These are phyloP conservation scores for Euplagia quadripunctaria DNA, from an alignment of 2,888 invertebrate species.

Conservation along the genomic window DNA sequence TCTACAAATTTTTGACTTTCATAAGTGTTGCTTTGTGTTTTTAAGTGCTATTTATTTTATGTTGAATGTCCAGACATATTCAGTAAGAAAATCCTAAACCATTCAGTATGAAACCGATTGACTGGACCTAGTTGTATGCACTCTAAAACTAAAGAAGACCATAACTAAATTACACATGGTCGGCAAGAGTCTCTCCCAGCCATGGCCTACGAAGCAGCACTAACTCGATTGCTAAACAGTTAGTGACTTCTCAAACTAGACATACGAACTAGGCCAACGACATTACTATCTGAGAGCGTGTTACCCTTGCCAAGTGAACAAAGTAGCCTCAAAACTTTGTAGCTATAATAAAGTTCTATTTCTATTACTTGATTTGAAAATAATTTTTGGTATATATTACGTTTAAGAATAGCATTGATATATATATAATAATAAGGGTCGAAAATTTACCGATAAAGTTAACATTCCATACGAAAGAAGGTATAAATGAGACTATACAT, in stretches of 20 bases:
- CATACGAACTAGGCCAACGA: slow-evolving; percentile 22
- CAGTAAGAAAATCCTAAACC: not conserved
- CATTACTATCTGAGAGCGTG: slow-evolving; percentile 23
- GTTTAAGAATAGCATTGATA: not conserved
- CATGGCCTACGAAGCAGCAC: slow-evolving; percentile 11
- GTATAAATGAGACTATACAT: too few species aligned
- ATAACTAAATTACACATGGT: slow-evolving; percentile 15
- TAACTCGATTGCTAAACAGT: slow-evolving; percentile 23
- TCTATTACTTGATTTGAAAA: not conserved
- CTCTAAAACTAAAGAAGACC: slow-evolving; percentile 18
- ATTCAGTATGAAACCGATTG: not conserved
- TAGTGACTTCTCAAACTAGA: slow-evolving; percentile 22
- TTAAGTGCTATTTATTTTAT: too few species aligned
- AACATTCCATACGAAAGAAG: too few species aligned
- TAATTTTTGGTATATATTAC: not conserved
- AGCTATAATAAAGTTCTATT: not conserved
- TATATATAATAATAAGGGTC: too few species aligned
- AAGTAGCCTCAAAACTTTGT: not conserved
- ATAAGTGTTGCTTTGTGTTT: too few species aligned
- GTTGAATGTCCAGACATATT: too few species aligned
- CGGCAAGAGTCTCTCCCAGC: slow-evolving; percentile 11
- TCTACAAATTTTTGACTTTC: too few species aligned
- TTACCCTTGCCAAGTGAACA: not conserved
- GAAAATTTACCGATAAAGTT: too few species aligned
- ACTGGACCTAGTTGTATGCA: not conserved